Percentiles rank a stretch among this genome's conserved stretches.
Evolutionary conservation across 2,888 invertebrate genomes (phyloP).

Genomic region (Scrobipalpa atriplicella): DNA sequence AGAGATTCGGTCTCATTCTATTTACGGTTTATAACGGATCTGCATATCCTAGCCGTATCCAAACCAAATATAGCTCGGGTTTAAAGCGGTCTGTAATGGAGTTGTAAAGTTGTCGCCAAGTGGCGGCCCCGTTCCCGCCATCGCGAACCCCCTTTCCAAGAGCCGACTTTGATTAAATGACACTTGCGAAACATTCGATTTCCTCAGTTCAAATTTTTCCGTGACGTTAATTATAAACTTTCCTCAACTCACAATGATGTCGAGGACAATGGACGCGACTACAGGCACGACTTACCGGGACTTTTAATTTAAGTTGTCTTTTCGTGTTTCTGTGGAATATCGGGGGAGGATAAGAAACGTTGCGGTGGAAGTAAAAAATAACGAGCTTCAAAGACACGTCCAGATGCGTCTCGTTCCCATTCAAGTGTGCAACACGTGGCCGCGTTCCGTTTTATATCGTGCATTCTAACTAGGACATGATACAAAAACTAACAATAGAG

Average conservation of each 20-base stretch:
- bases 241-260: slow-evolving; percentile 49
- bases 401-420: slow-evolving; percentile 29
- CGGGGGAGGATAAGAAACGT: slow-evolving; percentile 7
- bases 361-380: slow-evolving; percentile 31
- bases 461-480: slow-evolving; percentile 13
- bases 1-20: slow-evolving; percentile 20
- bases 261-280: slow-evolving; percentile 57
- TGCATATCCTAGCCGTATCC: slow-evolving; percentile 15
- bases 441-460: slow-evolving; percentile 23
- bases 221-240: slow-evolving; percentile 69
- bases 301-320: slow-evolving; percentile 38
- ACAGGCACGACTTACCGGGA: slow-evolving; percentile 40
- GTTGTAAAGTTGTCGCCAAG: slow-evolving; percentile 36
- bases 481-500: neutral
- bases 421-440: slow-evolving; percentile 48
- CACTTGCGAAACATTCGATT: slow-evolving; percentile 55
- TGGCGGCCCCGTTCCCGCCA: slow-evolving; percentile 11
- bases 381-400: slow-evolving; percentile 22
- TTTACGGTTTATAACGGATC: slow-evolving; percentile 23
- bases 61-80: slow-evolving; percentile 28
- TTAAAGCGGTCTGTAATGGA: slow-evolving; percentile 38
- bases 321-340: slow-evolving; percentile 28
- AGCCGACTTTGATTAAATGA: slow-evolving; percentile 60
- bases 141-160: slow-evolving; percentile 23
- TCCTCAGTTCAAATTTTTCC: slow-evolving; percentile 55